These are phyloP conservation scores for Paracanthobrama guichenoti DNA, from an alignment of 2,113 vertebrate species.

Conservation along the genomic window DNA sequence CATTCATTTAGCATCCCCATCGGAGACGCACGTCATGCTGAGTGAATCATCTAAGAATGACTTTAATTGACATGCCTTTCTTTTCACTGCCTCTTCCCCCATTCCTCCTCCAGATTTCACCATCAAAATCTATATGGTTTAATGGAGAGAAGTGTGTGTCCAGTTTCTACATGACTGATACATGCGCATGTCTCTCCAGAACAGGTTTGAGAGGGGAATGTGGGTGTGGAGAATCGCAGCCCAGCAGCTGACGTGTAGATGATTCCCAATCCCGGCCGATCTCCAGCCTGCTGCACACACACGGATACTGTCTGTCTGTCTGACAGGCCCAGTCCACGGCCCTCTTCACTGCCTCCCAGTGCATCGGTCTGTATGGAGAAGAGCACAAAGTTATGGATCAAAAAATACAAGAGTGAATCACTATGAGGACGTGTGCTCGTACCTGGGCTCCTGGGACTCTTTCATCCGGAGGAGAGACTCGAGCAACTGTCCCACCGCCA, in stretches of 20 bases:
- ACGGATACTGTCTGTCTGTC: constrained; percentile 80
- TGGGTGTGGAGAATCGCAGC: constrained; percentile 59
- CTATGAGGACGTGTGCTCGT: neutral
- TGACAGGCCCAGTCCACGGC: constrained; percentile 75
- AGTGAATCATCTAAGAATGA: too few relatives aligned
- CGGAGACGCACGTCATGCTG: too few relatives aligned
- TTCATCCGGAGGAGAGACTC: constrained; percentile 74
- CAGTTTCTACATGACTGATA: too few relatives aligned
- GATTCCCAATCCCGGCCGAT: constrained; percentile 81
- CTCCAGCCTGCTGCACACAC: constrained; percentile 80
- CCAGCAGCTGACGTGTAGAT: constrained; percentile 77
- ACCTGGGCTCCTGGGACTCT: constrained; percentile 68
- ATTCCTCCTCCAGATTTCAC: too few relatives aligned
- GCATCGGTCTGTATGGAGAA: constrained; percentile 19
- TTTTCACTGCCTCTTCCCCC: too few relatives aligned
- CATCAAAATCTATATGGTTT: too few relatives aligned
- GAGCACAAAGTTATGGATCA: neutral
- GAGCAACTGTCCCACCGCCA: constrained; percentile 69
- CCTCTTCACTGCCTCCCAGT: constrained; percentile 71
- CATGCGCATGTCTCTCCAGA: constrained; percentile 36
- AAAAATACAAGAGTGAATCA: neutral
- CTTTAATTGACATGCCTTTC: too few relatives aligned
- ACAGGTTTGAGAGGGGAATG: constrained; percentile 61
- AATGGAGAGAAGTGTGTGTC: too few relatives aligned
- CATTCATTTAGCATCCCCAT: too few relatives aligned